Conservation (phyloP, 2,888 invertebrate species). For the Disparrhopalites patrizii region DNA sequence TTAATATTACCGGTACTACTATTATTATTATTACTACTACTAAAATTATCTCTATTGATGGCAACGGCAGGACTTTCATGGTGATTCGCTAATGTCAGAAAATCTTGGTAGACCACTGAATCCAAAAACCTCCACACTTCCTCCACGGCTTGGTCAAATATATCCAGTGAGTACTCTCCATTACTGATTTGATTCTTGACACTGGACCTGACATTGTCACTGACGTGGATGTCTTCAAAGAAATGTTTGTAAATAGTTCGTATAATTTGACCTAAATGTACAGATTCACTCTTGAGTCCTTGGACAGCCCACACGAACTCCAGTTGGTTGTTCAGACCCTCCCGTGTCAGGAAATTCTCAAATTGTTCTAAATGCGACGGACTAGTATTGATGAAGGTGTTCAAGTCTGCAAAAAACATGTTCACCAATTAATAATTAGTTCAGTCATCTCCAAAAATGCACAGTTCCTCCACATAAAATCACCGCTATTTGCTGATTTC, state of each 20-base stretch:
- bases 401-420: slow-evolving; percentile 5
- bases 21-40: too few species aligned
- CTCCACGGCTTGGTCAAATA: slow-evolving; percentile 29
- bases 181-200: slow-evolving; percentile 20
- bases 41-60: too few species aligned
- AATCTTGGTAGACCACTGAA: slow-evolving; percentile 8
- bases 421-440: too few species aligned
- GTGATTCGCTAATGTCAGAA: too few species aligned
- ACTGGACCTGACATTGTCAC: slow-evolving; percentile 13
- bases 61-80: background rate
- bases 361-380: slow-evolving; percentile 13
- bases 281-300: slow-evolving; percentile 17
- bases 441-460: too few species aligned
- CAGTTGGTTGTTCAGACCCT: slow-evolving; percentile 21
- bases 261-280: slow-evolving; percentile 6
- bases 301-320: slow-evolving; percentile 28
- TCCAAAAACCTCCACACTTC: slow-evolving; percentile 25
- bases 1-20: too few species aligned
- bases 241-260: slow-evolving; percentile 20
- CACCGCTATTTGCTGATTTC: too few species aligned
- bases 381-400: slow-evolving; percentile 14
- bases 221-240: slow-evolving; percentile 9
- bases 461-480: too few species aligned
- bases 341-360: slow-evolving; percentile 13
- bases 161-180: slow-evolving; percentile 15